Conservation (phyloP, 2,797 vertebrate genomes). For the Rhyacichthys aspro region DNA sequence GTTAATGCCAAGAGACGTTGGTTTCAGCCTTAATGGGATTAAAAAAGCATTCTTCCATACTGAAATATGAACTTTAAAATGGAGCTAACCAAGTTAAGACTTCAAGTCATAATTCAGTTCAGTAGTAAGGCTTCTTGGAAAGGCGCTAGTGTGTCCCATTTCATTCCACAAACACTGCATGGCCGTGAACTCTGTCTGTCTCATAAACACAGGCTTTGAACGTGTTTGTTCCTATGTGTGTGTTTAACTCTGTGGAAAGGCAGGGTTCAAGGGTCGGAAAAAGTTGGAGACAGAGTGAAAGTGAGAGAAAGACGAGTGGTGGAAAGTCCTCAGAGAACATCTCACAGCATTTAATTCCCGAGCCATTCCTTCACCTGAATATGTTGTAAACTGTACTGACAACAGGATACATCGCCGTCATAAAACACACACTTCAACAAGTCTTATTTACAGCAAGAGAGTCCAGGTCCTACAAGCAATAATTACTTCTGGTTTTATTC, state of each 20-base stretch:
- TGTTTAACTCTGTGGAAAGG: slow-evolving; percentile 7
- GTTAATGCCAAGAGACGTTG: slow-evolving; percentile 53
- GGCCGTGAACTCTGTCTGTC: slow-evolving; percentile 28
- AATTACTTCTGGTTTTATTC: background rate
- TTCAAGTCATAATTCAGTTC: slow-evolving; percentile 11
- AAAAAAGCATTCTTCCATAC: slow-evolving; percentile 24
- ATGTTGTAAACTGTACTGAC: no score
- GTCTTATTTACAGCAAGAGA: background rate
- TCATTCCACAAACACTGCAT: slow-evolving; percentile 23
- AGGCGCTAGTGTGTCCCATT: slow-evolving; percentile 13
- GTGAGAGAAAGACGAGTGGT: slow-evolving; percentile 35
- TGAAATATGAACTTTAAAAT: slow-evolving; percentile 11
- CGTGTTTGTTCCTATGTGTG: slow-evolving; percentile 2
- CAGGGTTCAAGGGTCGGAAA: slow-evolving; percentile 20
- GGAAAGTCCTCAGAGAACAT: no score
- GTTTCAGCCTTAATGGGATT: slow-evolving; percentile 56
- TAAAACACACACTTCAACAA: slow-evolving; percentile 2
- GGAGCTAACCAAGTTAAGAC: slow-evolving; percentile 7
- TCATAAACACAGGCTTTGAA: slow-evolving; percentile 43
- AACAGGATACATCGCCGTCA: no score
- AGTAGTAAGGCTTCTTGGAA: slow-evolving; percentile 16
- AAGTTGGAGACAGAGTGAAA: slow-evolving; percentile 27
- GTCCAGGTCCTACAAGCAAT: no score
- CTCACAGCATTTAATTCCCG: no score
- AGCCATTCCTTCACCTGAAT: no score